These are phyloP conservation scores for Nymphalis io DNA, from an alignment of 1,140 invertebrate genomes.

Conservation along the genomic window DNA sequence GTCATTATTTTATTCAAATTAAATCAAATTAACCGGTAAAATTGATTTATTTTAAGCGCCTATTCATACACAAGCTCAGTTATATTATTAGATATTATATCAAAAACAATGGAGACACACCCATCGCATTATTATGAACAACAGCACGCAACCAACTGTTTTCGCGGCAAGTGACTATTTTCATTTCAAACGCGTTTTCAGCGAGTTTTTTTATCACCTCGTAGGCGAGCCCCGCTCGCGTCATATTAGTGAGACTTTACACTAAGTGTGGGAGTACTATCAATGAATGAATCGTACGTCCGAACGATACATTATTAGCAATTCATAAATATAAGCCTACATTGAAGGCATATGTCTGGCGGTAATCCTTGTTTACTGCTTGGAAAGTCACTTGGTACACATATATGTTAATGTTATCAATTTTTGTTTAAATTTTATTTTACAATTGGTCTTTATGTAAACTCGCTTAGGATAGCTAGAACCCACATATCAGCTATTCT, in stretches of 20 bases:
- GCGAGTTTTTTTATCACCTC: conserved; percentile 15
- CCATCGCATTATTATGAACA: conserved; percentile 36
- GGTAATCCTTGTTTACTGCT: no score
- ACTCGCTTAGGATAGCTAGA: no score
- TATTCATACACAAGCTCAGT: neutral
- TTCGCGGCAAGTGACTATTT: conserved; percentile 56
- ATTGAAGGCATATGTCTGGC: neutral
- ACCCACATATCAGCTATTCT: no score
- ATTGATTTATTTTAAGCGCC: no score
- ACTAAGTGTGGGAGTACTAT: conserved; percentile 18
- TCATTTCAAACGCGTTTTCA: conserved; percentile 30
- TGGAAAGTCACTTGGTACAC: no score
- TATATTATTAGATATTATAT: no score
- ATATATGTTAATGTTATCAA: no score
- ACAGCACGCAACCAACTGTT: conserved; percentile 58
- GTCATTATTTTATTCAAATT: no score
- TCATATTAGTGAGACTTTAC: conserved; percentile 46
- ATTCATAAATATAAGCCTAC: neutral
- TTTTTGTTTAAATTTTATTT: no score
- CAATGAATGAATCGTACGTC: conserved; percentile 30
- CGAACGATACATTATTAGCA: neutral
- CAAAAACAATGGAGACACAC: conserved; percentile 44
- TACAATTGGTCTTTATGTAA: no score
- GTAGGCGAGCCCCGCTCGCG: conserved; percentile 47
- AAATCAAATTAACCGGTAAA: no score